These are phyloP conservation scores for Carettochelys insculpta DNA, from an alignment of 2,113 vertebrate species.

Conservation along the genomic window DNA sequence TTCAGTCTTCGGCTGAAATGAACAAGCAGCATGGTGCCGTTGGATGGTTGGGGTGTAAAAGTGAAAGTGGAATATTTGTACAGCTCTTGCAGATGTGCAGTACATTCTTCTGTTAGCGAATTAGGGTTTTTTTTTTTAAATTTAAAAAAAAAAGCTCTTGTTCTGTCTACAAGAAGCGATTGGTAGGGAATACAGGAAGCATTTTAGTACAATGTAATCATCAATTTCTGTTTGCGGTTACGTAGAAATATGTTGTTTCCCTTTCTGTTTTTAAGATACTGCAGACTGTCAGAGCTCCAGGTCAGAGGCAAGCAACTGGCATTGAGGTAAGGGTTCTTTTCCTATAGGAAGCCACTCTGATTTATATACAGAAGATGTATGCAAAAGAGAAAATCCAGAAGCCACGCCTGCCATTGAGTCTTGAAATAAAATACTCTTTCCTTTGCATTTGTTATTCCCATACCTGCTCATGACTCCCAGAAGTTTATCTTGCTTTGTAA, in stretches of 20 bases:
- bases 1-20: not conserved
- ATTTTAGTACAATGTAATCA: not conserved
- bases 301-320: slow-evolving; percentile 92
- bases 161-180: not conserved
- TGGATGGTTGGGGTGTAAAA: not conserved
- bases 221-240: not conserved
- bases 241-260: not conserved
- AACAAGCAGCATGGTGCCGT: not conserved
- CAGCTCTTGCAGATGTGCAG: not conserved
- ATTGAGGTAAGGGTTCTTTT: slow-evolving; percentile 86
- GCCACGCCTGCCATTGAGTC: not conserved
- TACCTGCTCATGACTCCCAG: not conserved
- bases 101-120: not conserved
- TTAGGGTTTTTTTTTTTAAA: not conserved
- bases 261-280: slow-evolving; percentile 82
- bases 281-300: slow-evolving; percentile 90
- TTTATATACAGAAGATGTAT: not conserved
- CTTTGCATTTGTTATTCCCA: not conserved
- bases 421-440: fast-evolving
- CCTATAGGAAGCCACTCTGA: not conserved
- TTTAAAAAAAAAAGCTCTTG: too few species aligned
- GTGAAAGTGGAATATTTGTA: not conserved
- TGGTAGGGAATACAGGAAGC: not conserved
- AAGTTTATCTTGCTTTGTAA: not conserved
- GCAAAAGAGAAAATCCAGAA: not conserved